Conservation (phyloP, 1,140 invertebrate genomes). For the Cydia fagiglandana region DNA sequence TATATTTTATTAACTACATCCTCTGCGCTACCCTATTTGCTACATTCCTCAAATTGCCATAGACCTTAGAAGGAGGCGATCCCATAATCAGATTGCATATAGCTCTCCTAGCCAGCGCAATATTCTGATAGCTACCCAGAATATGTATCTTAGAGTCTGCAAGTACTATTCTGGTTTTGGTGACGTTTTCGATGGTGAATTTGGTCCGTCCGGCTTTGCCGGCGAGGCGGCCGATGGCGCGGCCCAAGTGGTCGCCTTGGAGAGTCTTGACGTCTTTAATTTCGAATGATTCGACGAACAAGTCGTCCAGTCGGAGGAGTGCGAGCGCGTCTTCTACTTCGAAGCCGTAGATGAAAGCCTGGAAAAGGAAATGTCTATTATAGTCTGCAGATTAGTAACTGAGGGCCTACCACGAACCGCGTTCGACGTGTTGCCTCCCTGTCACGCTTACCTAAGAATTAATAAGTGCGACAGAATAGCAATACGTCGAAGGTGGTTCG, state of each 20-base stretch:
- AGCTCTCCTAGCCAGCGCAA: slow-evolving; percentile 95
- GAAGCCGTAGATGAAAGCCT: slow-evolving; percentile 97
- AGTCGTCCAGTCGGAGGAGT: slow-evolving; percentile 95
- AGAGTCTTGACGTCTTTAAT: slow-evolving; percentile 97
- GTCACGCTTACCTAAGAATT: too few relatives aligned
- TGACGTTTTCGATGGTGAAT: slow-evolving; percentile 99
- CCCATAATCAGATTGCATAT: slow-evolving; percentile 99
- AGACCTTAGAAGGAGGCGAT: slow-evolving; percentile 96
- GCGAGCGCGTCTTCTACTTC: slow-evolving; percentile 98
- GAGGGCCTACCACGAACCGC: too few relatives aligned
- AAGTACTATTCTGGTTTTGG: slow-evolving; percentile 98
- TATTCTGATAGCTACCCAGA: slow-evolving; percentile 98
- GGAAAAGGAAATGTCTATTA: slow-evolving; percentile 46
- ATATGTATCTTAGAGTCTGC: slow-evolving; percentile 99
- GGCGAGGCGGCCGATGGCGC: slow-evolving; percentile 97
- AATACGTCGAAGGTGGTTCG: too few relatives aligned
- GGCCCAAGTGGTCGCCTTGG: slow-evolving; percentile 96
- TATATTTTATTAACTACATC: slow-evolving; percentile 81
- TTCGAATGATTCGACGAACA: slow-evolving; percentile 99
- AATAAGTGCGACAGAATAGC: too few relatives aligned
- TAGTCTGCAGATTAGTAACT: too few relatives aligned
- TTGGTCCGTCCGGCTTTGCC: slow-evolving; percentile 99
- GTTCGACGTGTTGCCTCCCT: too few relatives aligned
- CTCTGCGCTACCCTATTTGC: slow-evolving; percentile 89
- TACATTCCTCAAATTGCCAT: slow-evolving; percentile 93